phyloP scores from a whole-genome alignment of 2,797 vertebrate species.

The Gymnoscopelus braueri region DNA sequence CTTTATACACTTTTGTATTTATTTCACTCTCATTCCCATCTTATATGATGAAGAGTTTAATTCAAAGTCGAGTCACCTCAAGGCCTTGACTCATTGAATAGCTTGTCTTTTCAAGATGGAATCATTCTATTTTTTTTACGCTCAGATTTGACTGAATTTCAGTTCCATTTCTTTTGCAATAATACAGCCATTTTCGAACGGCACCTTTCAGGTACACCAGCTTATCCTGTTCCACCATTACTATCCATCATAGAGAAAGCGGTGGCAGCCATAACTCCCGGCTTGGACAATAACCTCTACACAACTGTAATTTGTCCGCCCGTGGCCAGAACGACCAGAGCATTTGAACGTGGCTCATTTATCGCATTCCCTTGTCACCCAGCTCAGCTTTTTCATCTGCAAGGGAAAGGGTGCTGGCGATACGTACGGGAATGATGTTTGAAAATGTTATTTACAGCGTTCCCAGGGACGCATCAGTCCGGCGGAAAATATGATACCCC shows the following conservation, averaged over 20 bases:
- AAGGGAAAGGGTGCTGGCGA: conserved; percentile 59
- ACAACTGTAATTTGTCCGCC: conserved; percentile 68
- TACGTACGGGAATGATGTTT: conserved; percentile 44
- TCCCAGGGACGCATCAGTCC: conserved; percentile 69
- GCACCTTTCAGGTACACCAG: too few relatives aligned
- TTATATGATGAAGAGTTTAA: neutral
- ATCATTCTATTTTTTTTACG: too few relatives aligned
- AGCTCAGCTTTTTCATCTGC: conserved; percentile 70
- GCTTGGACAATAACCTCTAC: conserved; percentile 68
- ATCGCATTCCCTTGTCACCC: conserved; percentile 62
- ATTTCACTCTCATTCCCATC: conserved; percentile 23
- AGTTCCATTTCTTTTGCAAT: too few relatives aligned
- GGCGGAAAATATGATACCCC: conserved; percentile 77
- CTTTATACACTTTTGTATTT: neutral
- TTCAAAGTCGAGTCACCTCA: too few relatives aligned
- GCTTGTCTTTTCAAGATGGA: too few relatives aligned
- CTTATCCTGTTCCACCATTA: conserved; percentile 38
- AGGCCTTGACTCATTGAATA: too few relatives aligned
- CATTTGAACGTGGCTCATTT: conserved; percentile 60
- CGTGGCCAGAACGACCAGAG: conserved; percentile 47
- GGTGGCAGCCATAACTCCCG: conserved; percentile 62
- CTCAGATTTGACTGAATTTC: too few relatives aligned
- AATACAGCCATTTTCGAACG: too few relatives aligned
- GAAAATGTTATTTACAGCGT: conserved; percentile 75
- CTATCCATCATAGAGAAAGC: conserved; percentile 58